Conservation (phyloP, 2,797 vertebrate species). For the Dicrostonyx torquatus region DNA sequence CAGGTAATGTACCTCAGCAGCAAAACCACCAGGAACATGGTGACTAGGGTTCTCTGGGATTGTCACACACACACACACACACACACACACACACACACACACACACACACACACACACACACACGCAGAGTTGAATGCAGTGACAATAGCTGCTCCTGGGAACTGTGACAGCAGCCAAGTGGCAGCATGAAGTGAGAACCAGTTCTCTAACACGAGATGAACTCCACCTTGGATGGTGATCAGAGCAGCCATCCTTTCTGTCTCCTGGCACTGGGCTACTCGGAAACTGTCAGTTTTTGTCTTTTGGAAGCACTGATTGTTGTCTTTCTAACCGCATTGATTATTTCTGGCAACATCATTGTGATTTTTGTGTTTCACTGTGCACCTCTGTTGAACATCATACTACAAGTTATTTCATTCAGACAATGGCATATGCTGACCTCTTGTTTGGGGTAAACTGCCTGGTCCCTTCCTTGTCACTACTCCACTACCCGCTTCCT, state of each 20-base stretch:
- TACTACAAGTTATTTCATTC: conserved; percentile 98
- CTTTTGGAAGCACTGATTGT: conserved; percentile 95
- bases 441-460: conserved; percentile 98
- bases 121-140: conserved; percentile 81
- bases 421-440: conserved; percentile 99
- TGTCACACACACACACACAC: conserved; percentile 66
- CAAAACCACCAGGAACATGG: conserved; percentile 79
- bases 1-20: conserved; percentile 83
- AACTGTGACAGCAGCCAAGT: conserved; percentile 83
- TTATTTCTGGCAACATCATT: conserved; percentile 96
- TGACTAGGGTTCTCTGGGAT: conserved; percentile 82
- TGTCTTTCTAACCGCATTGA: conserved; percentile 95
- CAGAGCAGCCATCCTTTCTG: conserved; percentile 93
- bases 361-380: conserved; percentile 99
- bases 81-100: no score
- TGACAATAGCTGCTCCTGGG: conserved; percentile 84
- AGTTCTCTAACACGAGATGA: conserved; percentile 92
- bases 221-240: conserved; percentile 94
- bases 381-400: conserved; percentile 97
- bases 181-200: conserved; percentile 85
- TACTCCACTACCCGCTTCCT: conserved; percentile 92
- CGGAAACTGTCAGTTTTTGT: conserved; percentile 93
- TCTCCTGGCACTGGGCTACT: conserved; percentile 93
- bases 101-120: no score
- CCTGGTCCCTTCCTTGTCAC: conserved; percentile 95